phyloP scores from a whole-genome alignment of 2,888 invertebrate genomes.

The Trichogramma dendrolimi region DNA sequence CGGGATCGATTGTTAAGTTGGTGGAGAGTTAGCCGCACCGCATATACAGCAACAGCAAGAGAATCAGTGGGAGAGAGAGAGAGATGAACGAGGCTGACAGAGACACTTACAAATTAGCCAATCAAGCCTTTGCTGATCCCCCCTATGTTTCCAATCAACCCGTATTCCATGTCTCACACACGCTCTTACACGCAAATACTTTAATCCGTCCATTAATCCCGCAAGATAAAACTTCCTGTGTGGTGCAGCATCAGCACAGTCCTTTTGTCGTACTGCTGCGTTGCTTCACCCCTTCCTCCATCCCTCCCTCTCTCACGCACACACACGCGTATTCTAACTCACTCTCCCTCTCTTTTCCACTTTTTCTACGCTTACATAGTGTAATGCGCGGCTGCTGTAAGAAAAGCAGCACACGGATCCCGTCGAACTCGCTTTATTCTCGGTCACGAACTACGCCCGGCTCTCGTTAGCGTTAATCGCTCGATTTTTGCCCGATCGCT shows the following conservation, averaged over 20 bases:
- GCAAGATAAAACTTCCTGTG: conserved; percentile 49
- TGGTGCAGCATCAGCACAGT: conserved; percentile 41
- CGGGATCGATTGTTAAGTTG: conserved; percentile 47
- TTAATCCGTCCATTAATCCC: conserved; percentile 53
- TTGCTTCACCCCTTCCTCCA: too few species aligned
- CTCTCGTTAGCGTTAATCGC: too few species aligned
- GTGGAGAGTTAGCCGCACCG: not conserved
- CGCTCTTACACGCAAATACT: conserved; percentile 44
- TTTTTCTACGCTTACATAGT: too few species aligned
- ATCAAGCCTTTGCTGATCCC: conserved; percentile 51
- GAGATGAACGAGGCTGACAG: conserved; percentile 36
- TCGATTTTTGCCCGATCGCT: too few species aligned
- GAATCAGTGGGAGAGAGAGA: conserved; percentile 1
- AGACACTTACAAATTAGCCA: conserved; percentile 54
- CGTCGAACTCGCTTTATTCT: too few species aligned
- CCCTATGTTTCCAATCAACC: conserved; percentile 48
- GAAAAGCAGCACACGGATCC: too few species aligned
- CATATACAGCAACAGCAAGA: not conserved
- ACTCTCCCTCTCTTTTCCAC: too few species aligned
- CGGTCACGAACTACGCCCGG: too few species aligned
- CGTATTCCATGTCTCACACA: conserved; percentile 38
- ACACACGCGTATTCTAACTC: too few species aligned
- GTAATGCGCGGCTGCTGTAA: too few species aligned
- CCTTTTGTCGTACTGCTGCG: conserved; percentile 46
- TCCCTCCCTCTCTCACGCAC: too few species aligned